phyloP scores from a whole-genome alignment of 2,888 invertebrate genomes.

The Atrina japonica region DNA sequence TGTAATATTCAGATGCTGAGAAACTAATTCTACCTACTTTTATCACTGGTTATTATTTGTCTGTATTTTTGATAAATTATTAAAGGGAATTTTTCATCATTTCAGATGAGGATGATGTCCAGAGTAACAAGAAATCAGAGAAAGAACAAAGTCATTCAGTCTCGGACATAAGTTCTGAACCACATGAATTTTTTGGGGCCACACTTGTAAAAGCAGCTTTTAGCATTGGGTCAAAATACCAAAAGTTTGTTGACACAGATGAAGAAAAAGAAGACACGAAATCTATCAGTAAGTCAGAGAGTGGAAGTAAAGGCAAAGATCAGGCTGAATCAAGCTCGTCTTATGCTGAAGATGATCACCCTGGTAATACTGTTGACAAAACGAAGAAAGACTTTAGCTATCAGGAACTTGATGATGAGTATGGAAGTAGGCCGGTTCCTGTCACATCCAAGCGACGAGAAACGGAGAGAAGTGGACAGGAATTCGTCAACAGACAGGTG shows the following conservation, averaged over 20 bases:
- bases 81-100: no score
- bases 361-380: slow-evolving; percentile 68
- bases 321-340: slow-evolving; percentile 75
- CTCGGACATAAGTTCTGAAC: slow-evolving; percentile 34
- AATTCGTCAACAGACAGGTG: slow-evolving; percentile 48
- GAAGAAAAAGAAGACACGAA: slow-evolving; percentile 58
- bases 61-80: no score
- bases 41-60: no score
- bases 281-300: neutral
- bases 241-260: slow-evolving; percentile 50
- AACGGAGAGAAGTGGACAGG: slow-evolving; percentile 55
- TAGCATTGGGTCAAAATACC: slow-evolving; percentile 86
- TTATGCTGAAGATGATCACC: slow-evolving; percentile 79
- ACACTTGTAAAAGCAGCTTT: slow-evolving; percentile 72
- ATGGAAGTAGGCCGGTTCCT: slow-evolving; percentile 73
- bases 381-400: slow-evolving; percentile 71
- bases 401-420: slow-evolving; percentile 78
- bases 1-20: neutral
- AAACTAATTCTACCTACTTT: no score
- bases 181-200: slow-evolving; percentile 64
- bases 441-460: slow-evolving; percentile 53
- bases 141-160: slow-evolving; percentile 1
- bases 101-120: slow-evolving; percentile 40
- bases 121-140: neutral
- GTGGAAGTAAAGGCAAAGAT: slow-evolving; percentile 29